Evolutionary conservation across 2,797 vertebrate genomes (phyloP), one percentile per base, ranked within the genome.

Genomic region (Coendou prehensilis): DNA sequence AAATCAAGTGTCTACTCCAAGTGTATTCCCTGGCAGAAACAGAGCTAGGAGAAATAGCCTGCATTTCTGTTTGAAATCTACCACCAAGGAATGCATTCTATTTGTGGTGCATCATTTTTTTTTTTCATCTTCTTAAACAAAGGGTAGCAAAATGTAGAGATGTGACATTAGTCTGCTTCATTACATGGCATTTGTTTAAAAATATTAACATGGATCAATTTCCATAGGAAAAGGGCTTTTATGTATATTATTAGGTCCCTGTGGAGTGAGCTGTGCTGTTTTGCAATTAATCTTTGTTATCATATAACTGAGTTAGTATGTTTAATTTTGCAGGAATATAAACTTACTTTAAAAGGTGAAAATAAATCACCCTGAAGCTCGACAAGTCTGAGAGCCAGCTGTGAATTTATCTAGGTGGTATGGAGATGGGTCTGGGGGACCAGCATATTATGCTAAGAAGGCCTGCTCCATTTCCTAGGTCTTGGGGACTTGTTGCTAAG

Each of bases 401-500:
- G 90, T 82, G 93, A 98, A 90, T 83, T 11, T 81, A 54, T 52
- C 83, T 41, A 92, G 81, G 85, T 45, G 37, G 13, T 84, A 86
- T 26, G 17, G 69, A 97, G 96, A 97, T 71, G 85, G 26, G 61
- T 59, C 17, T 71, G 69, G 37, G 79, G 61, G 76, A 95, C 98
- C 97, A 97, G 95, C 83, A 23, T 73, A 97, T 97, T 45, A 87
- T 96, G 90, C 59, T 94, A 98, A 97, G 96, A 94, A 97, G 91
- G 64, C 69, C 15, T 75, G 90, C 59, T 97, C 95, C 80, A 82
- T 2, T 97, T 96, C 87, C 92, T 93, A 61, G 22, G 50, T 95
- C 94, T 89, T 95, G 76, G 87, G 98, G 85, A 97, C 82, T 97
- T 97, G 98, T 98, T 98, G 98, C 98, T 98, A 98, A 98, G 98